These are phyloP conservation scores for Tetraodon nigroviridis DNA, from an alignment of 2,113 vertebrate species.

Conservation along the genomic window DNA sequence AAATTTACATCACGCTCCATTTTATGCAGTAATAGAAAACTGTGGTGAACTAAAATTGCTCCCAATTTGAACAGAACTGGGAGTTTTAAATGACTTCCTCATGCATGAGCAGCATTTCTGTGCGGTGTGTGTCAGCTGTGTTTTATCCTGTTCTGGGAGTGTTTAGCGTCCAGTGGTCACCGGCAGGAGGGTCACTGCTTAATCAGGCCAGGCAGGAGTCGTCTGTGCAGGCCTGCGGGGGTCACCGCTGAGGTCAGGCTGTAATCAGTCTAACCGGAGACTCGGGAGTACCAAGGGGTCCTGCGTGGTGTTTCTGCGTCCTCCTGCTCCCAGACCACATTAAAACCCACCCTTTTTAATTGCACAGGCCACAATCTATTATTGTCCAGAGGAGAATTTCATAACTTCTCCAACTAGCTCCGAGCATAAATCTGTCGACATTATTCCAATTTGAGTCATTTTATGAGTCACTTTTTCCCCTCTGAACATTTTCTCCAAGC, in stretches of 20 bases:
- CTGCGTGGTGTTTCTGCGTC: conserved; percentile 11
- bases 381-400: not conserved
- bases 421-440: not conserved
- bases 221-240: conserved; percentile 25
- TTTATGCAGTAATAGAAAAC: not conserved
- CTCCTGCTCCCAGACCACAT: not conserved
- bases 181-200: conserved; percentile 54
- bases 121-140: conserved; percentile 36
- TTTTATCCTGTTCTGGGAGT: conserved; percentile 54
- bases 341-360: not conserved
- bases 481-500: not conserved
- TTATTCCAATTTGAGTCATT: not conserved
- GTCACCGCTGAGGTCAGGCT: conserved; percentile 56
- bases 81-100: conserved; percentile 56
- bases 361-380: not conserved
- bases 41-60: conserved; percentile 1
- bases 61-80: conserved; percentile 24
- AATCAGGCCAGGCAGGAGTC: conserved; percentile 51
- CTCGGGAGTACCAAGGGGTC: conserved; percentile 21
- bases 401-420: not conserved
- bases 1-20: not conserved
- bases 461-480: not conserved
- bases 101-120: conserved; percentile 31
- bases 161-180: conserved; percentile 64
- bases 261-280: conserved; percentile 59